Evolutionary conservation across 2,888 invertebrate genomes (phyloP).

Genomic region (Lithophane socia): DNA sequence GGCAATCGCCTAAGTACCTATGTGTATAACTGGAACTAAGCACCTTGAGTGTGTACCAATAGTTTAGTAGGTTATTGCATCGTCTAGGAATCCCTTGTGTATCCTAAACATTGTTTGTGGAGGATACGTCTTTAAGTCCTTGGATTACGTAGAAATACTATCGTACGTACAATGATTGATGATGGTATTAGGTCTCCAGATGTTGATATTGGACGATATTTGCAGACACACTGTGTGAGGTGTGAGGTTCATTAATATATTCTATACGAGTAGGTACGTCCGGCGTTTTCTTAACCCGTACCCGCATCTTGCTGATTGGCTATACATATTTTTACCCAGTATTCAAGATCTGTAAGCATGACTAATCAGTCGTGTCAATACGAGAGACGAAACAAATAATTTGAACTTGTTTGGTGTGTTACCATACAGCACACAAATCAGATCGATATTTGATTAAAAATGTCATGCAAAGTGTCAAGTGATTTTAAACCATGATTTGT

Average conservation of each 20-base stretch:
- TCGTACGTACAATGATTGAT: slow-evolving; percentile 32
- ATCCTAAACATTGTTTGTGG: slow-evolving; percentile 34
- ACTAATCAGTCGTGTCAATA: background rate
- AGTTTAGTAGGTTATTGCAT: background rate
- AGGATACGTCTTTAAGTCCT: background rate
- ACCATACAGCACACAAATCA: background rate
- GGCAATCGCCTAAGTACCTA: background rate
- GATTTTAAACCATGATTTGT: background rate
- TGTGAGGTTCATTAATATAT: background rate
- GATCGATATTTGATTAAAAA: background rate
- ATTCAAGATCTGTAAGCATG: background rate
- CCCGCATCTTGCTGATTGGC: background rate
- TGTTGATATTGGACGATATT: background rate
- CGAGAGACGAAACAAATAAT: background rate
- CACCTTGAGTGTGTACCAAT: background rate
- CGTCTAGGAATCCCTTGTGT: background rate
- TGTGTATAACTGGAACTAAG: background rate
- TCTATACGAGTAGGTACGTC: background rate
- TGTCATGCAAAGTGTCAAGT: background rate
- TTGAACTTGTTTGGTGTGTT: no score
- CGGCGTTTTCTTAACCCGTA: background rate
- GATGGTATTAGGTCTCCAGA: background rate
- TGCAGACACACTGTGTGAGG: slow-evolving; percentile 1
- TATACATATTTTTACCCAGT: background rate
- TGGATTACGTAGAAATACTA: slow-evolving; percentile 27